phyloP scores from a whole-genome alignment of 2,797 vertebrate genomes.

The Amniataba percoides region DNA sequence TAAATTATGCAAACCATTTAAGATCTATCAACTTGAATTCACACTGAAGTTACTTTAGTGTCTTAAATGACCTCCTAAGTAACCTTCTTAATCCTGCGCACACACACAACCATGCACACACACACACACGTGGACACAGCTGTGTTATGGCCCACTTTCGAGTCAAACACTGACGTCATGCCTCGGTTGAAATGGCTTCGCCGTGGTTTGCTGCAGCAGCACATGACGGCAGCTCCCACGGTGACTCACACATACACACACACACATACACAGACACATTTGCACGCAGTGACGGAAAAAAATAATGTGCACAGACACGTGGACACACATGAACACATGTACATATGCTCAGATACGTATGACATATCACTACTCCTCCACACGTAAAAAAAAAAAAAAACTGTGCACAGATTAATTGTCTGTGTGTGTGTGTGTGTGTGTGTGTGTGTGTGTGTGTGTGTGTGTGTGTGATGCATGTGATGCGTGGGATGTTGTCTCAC shows the following conservation, averaged over 20 bases:
- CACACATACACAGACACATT: neutral
- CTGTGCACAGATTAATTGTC: neutral
- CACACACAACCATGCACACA: neutral
- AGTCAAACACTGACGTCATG: constrained; percentile 47
- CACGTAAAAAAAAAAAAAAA: constrained; percentile 16
- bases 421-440: constrained; percentile 8
- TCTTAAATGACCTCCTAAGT: constrained; percentile 8
- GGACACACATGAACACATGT: neutral
- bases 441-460: constrained; percentile 6
- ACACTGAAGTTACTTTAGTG: neutral
- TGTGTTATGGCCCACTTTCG: constrained; percentile 55
- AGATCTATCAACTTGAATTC: neutral
- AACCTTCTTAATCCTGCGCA: constrained; percentile 11
- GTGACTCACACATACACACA: neutral
- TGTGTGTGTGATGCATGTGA: neutral
- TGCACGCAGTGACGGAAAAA: neutral
- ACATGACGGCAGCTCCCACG: constrained; percentile 22
- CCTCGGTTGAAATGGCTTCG: constrained; percentile 12
- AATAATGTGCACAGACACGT: neutral
- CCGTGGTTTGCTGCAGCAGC: neutral
- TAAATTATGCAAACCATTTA: neutral
- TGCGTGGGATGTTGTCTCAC: constrained; percentile 3
- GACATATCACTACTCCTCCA: neutral
- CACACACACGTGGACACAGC: constrained; percentile 24
- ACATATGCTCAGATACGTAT: neutral